These are phyloP conservation scores for Otolemur garnettii DNA, from an alignment of 2,113 vertebrate genomes.

Conservation along the genomic window DNA sequence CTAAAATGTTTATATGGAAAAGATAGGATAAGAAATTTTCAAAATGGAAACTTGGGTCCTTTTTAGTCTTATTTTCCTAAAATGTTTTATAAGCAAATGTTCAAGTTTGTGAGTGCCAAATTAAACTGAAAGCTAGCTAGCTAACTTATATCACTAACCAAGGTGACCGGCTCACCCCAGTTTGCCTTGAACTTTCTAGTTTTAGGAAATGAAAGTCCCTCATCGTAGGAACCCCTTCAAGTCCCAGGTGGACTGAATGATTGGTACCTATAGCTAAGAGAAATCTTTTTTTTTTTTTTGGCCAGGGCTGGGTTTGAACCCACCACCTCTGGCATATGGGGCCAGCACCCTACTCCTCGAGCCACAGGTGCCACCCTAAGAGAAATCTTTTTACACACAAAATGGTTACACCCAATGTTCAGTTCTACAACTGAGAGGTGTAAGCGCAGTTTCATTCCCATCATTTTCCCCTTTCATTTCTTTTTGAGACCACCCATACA, in stretches of 20 bases:
- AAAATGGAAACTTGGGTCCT: background rate
- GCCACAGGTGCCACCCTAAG: too few relatives aligned
- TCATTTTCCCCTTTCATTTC: background rate
- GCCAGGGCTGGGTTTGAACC: too few relatives aligned
- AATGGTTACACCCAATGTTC: background rate
- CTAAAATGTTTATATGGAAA: background rate
- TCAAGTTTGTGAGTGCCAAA: background rate
- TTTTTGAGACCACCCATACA: background rate
- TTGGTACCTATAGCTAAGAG: background rate
- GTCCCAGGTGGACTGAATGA: background rate
- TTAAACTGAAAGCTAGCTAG: background rate
- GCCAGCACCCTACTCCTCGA: too few relatives aligned
- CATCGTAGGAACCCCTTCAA: background rate
- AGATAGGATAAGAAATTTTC: background rate
- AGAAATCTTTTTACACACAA: background rate
- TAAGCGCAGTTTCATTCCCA: background rate
- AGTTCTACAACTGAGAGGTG: background rate
- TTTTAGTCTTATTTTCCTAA: background rate
- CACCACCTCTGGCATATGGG: too few relatives aligned
- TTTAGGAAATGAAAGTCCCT: background rate
- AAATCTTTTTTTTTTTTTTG: background rate
- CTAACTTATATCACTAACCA: background rate
- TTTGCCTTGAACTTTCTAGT: background rate
- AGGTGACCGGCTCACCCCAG: background rate
- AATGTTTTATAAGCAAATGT: slow-evolving; percentile 30